phyloP scores from a whole-genome alignment of 2,888 invertebrate genomes.

The Eustalomyia histrio region DNA sequence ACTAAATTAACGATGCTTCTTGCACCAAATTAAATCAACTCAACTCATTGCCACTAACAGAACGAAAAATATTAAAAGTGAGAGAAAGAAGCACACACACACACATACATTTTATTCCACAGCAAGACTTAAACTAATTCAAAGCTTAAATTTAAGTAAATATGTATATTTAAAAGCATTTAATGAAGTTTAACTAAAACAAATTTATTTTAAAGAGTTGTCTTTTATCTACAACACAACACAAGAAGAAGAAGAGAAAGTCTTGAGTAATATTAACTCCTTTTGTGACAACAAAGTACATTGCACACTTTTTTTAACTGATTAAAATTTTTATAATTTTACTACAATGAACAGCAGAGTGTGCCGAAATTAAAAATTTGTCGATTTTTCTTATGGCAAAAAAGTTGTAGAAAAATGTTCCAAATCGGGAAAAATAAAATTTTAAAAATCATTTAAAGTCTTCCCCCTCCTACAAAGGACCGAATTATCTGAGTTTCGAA shows the following conservation, averaged over 20 bases:
- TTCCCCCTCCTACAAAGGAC: too few species aligned
- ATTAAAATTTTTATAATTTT: slow-evolving; percentile 13
- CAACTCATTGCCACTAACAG: neutral
- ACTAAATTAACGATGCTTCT: neutral
- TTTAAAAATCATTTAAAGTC: too few species aligned
- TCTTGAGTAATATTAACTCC: slow-evolving; percentile 12
- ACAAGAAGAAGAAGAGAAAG: neutral
- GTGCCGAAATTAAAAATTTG: too few species aligned
- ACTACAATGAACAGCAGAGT: too few species aligned
- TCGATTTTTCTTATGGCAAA: too few species aligned
- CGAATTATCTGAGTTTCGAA: too few species aligned
- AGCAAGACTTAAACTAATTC: slow-evolving; percentile 29
- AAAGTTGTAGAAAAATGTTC: too few species aligned
- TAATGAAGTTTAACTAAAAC: neutral
- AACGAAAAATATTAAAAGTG: neutral
- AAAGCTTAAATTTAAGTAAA: slow-evolving; percentile 26
- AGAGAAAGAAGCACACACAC: neutral
- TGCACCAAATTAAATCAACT: neutral
- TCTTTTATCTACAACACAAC: too few species aligned
- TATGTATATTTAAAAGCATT: slow-evolving; percentile 9
- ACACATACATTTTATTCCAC: neutral
- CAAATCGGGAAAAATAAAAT: too few species aligned
- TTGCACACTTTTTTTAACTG: slow-evolving; percentile 23
- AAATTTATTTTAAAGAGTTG: neutral
- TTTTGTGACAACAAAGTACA: neutral